These are phyloP conservation scores for Intellagama lesueurii DNA, from an alignment of 2,797 vertebrate genomes.

Conservation along the genomic window DNA sequence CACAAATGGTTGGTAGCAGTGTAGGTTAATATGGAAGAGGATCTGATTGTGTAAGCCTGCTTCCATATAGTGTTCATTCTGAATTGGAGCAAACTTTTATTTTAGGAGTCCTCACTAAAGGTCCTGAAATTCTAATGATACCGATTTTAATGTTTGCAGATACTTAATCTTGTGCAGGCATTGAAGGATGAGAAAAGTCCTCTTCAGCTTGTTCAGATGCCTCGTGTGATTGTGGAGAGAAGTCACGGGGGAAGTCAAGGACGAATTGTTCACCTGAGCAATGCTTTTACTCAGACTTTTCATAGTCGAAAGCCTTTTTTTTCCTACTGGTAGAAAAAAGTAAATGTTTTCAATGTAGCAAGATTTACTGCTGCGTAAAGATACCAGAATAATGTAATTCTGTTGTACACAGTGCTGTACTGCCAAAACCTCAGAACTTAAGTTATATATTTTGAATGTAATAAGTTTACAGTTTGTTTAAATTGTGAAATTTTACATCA, in stretches of 20 bases:
- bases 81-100: neutral
- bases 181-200: constrained; percentile 92
- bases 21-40: neutral
- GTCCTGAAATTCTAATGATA: neutral
- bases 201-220: constrained; percentile 96
- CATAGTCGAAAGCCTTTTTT: constrained; percentile 97
- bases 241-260: constrained; percentile 89
- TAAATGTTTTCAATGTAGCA: constrained; percentile 50
- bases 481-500: constrained; percentile 79
- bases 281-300: constrained; percentile 94
- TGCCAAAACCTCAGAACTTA: constrained; percentile 73
- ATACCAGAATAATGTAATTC: constrained; percentile 58
- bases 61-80: neutral
- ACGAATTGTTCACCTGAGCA: constrained; percentile 89
- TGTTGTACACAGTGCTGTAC: constrained; percentile 63
- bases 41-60: neutral
- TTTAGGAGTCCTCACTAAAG: neutral
- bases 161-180: constrained; percentile 94
- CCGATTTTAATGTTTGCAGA: constrained; percentile 75
- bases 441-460: constrained; percentile 80
- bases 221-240: constrained; percentile 92
- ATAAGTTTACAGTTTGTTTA: constrained; percentile 82
- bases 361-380: constrained; percentile 55
- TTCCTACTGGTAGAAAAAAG: constrained; percentile 89
- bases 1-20: neutral